phyloP scores from a whole-genome alignment of 2,797 vertebrate genomes.

The Gobionotothen gibberifrons region DNA sequence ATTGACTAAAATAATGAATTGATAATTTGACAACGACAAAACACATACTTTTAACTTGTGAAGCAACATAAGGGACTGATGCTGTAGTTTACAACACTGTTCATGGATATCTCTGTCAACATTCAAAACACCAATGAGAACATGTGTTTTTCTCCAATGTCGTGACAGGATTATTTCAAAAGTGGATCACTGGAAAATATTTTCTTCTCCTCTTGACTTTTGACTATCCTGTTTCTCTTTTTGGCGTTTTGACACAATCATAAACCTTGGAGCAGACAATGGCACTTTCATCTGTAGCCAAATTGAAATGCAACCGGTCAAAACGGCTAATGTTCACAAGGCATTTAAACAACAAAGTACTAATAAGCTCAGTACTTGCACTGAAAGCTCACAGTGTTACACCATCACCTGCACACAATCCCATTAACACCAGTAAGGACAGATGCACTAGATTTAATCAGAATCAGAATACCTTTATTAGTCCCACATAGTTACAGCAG shows the following conservation, averaged over 20 bases:
- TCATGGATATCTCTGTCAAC: neutral
- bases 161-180: too few species aligned
- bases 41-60: too few species aligned
- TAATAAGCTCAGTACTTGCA: neutral
- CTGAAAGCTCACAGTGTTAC: neutral
- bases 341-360: neutral
- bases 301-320: neutral
- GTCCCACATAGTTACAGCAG: too few species aligned
- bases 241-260: neutral
- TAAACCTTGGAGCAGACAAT: neutral
- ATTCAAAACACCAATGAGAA: too few species aligned
- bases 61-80: too few species aligned
- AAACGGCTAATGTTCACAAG: neutral
- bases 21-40: too few species aligned
- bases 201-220: too few species aligned
- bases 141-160: too few species aligned
- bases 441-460: neutral
- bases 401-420: neutral
- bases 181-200: too few species aligned
- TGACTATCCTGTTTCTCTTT: too few species aligned
- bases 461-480: too few species aligned
- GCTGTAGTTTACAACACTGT: neutral
- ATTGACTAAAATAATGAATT: too few species aligned
- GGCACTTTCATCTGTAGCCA: neutral
- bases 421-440: neutral